A percentile compares a stretch with the other conserved stretches of the same genome.
Conservation (phyloP, 2,888 invertebrate species). For the Epistrophe eligans region DNA sequence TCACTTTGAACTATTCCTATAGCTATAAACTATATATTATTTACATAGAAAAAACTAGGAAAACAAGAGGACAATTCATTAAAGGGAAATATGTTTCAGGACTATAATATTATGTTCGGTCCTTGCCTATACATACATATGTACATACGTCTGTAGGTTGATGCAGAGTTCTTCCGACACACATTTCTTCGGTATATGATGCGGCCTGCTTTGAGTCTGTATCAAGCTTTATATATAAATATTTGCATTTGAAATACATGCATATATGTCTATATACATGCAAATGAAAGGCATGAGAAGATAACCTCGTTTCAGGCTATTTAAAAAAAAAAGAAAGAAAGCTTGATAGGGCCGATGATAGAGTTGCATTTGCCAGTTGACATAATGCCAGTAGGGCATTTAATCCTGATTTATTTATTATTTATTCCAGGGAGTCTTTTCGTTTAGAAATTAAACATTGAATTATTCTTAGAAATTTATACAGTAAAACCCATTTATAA, state of each 20-base stretch:
- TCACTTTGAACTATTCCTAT: conserved; percentile 9
- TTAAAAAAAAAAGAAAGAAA: conserved; percentile 22
- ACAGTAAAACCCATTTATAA: too few relatives aligned
- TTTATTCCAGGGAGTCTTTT: background rate
- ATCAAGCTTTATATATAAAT: background rate
- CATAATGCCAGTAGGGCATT: conserved; percentile 24
- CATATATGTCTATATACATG: background rate
- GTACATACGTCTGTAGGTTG: background rate
- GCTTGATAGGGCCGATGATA: conserved; percentile 16
- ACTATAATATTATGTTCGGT: background rate
- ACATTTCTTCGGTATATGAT: conserved; percentile 20
- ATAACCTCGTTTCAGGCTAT: conserved; percentile 34
- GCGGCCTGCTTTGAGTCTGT: conserved; percentile 29
- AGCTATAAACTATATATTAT: background rate
- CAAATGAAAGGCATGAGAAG: conserved; percentile 8
- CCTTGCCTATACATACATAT: background rate
- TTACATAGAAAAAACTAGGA: background rate
- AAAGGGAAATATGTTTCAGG: conserved; percentile 27
- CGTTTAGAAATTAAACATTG: background rate
- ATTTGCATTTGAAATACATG: conserved; percentile 13
- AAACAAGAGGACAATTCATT: conserved; percentile 25
- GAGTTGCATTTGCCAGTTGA: conserved; percentile 30
- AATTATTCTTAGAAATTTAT: conserved; percentile 1
- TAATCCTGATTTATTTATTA: conserved; percentile 22
- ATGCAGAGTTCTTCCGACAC: conserved; percentile 3